Percentiles rank a stretch among this genome's conserved stretches.
phyloP scores from a whole-genome alignment of 1,140 invertebrate species.

The Thalassaphorura encarpata region DNA sequence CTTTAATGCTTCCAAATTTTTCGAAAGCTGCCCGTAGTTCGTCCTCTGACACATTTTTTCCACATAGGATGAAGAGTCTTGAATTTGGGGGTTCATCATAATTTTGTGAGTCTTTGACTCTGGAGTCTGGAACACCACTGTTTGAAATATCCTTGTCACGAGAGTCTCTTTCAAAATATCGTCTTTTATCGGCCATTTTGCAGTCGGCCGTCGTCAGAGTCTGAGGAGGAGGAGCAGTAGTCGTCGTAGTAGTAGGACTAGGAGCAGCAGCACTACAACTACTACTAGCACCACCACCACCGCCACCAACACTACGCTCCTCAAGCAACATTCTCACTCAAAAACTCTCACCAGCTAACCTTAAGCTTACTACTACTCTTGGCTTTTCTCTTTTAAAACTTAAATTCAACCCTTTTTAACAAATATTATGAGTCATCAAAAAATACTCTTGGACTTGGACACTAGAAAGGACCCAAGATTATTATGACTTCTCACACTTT shows the following conservation, averaged over 20 bases:
- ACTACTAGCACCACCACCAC: no score
- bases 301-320: no score
- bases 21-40: slow-evolving; percentile 67
- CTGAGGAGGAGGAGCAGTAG: no score
- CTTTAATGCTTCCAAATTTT: slow-evolving; percentile 72
- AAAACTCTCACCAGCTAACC: no score
- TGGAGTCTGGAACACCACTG: slow-evolving; percentile 18
- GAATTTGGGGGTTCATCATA: slow-evolving; percentile 71
- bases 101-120: slow-evolving; percentile 35
- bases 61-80: slow-evolving; percentile 75
- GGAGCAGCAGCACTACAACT: no score
- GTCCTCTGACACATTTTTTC: slow-evolving; percentile 66
- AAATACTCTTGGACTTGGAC: no score
- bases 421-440: no score
- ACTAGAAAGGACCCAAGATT: no score
- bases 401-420: no score
- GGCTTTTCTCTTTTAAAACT: neutral
- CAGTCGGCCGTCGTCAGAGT: slow-evolving; percentile 15
- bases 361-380: neutral
- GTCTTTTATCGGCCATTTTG: slow-evolving; percentile 32
- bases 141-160: slow-evolving; percentile 30
- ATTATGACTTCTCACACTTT: no score
- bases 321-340: no score
- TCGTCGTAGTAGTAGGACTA: no score
- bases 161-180: slow-evolving; percentile 29